Base-by-base conservation (phyloP, 2,888 invertebrate species). In the Spilarctia lutea region DNA sequence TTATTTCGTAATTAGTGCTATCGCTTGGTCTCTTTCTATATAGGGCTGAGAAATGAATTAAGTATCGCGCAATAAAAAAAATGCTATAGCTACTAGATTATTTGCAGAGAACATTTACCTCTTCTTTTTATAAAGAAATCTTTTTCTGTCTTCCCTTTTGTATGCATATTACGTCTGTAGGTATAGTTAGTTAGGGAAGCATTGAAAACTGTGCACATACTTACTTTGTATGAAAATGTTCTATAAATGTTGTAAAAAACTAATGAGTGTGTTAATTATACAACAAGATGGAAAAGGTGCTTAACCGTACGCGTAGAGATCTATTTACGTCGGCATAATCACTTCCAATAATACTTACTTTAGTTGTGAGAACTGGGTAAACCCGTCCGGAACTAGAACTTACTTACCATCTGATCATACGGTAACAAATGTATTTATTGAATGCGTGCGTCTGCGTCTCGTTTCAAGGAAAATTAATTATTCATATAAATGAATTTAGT, bases 1-100 rank as follows among this genome's bases (percentile, higher is more conserved):
- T 80, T 87, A 90, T 94, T 94, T 94, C 92, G 94, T 93, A 94
- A 95, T 93, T 91, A 88, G 88, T 83, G 88, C 89, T 91, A 90
- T 91, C 90, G 89, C 86, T 86, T 80, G 80, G 83, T 82, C 76
- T 78, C 79, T 85, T 85, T 86, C 91, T 93, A 90, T 91, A 89
- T 91, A 90, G 89, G 90, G 91, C 83, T 81, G 81, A 88, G 88
- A 91, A 91, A 90, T 90, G 85, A 90, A 90, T 90, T 90, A 91
- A 90, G 86, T 88, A 85, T 86, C 83, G 77, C 75, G 72, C 79
- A 79, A 87, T 86, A 87, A 91, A 87, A 89, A 52, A 87, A 65
- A 20, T 63, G 72, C 72, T 77, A 75, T 78, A 76, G 77, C 81
- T 81, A 79, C 83, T 81, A 79, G 76, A 81, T 84, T 83, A 82